These are phyloP conservation scores for Phrynocephalus vlangalii DNA, from an alignment of 2,797 vertebrate genomes.

Conservation along the genomic window DNA sequence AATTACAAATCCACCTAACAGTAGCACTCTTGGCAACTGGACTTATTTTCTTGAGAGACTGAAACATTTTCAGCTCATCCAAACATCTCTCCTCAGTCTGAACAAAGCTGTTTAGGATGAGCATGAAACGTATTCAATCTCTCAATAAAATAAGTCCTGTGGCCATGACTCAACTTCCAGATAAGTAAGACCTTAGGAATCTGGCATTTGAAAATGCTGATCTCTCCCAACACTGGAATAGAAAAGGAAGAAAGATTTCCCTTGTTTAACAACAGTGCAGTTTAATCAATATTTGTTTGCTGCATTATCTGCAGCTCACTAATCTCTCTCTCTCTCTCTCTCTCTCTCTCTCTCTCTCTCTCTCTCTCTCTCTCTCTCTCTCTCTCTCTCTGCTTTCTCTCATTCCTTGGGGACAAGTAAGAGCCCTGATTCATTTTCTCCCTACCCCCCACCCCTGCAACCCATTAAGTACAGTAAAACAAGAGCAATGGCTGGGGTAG, in stretches of 20 bases:
- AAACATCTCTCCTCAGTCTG: no score
- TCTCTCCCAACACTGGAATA: background rate
- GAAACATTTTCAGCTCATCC: no score
- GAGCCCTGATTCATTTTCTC: constrained; percentile 15
- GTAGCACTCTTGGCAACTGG: no score
- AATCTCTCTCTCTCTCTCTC: constrained; percentile 26
- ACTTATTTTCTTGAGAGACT: no score
- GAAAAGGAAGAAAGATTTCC: background rate
- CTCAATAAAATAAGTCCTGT: no score
- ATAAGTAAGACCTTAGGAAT: background rate
- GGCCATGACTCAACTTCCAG: no score
- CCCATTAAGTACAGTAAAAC: background rate
- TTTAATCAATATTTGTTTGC: constrained; percentile 51
- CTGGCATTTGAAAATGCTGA: background rate
- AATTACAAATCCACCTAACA: no score
- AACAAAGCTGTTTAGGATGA: no score
- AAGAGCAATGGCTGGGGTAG: constrained; percentile 11
- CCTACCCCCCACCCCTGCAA: background rate
- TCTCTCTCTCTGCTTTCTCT: constrained; percentile 17
- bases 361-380: no score
- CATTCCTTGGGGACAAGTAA: constrained; percentile 46
- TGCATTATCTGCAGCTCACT: constrained; percentile 47
- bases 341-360: no score
- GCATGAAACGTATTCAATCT: no score
- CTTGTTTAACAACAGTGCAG: constrained; percentile 41